Evolutionary conservation across 2,113 vertebrate genomes (phyloP).

Genomic region (Girardinichthys multiradiatus): DNA sequence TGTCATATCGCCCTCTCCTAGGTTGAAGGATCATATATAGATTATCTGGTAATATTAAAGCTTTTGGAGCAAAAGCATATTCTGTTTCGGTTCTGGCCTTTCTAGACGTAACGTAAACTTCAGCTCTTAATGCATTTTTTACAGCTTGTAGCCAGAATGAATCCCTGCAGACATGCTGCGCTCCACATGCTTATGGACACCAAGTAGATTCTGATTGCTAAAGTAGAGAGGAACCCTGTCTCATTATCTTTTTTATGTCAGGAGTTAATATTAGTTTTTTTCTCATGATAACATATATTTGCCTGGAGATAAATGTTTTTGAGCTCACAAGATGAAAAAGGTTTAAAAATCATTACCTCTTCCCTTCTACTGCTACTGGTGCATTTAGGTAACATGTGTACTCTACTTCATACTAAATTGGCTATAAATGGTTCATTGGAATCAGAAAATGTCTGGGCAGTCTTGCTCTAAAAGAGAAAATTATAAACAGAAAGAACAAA

Average conservation of each 20-base stretch:
- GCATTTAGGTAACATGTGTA: background rate
- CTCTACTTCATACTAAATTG: background rate
- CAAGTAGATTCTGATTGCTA: slow-evolving; percentile 43
- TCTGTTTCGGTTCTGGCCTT: slow-evolving; percentile 6
- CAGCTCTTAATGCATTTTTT: slow-evolving; percentile 37
- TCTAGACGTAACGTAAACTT: slow-evolving; percentile 12
- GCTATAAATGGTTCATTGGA: background rate
- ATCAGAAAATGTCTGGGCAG: too few species aligned
- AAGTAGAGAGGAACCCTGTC: slow-evolving; percentile 36
- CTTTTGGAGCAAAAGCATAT: background rate
- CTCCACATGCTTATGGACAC: slow-evolving; percentile 46
- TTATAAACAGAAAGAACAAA: background rate
- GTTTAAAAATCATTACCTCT: background rate
- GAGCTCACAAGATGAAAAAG: background rate
- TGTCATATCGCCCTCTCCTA: too few species aligned
- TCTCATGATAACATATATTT: background rate
- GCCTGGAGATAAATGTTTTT: background rate
- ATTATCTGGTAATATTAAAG: background rate
- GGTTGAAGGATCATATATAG: background rate
- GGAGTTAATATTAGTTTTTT: too few species aligned
- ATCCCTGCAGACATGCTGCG: slow-evolving; percentile 41
- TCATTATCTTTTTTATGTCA: too few species aligned
- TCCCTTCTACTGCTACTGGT: too few species aligned
- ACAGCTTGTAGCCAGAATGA: slow-evolving; percentile 41
- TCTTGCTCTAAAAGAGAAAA: background rate